Evolutionary conservation across 2,888 invertebrate genomes (phyloP), one percentile per base, ranked within the genome.

Genomic region (Drosophila birchii): DNA sequence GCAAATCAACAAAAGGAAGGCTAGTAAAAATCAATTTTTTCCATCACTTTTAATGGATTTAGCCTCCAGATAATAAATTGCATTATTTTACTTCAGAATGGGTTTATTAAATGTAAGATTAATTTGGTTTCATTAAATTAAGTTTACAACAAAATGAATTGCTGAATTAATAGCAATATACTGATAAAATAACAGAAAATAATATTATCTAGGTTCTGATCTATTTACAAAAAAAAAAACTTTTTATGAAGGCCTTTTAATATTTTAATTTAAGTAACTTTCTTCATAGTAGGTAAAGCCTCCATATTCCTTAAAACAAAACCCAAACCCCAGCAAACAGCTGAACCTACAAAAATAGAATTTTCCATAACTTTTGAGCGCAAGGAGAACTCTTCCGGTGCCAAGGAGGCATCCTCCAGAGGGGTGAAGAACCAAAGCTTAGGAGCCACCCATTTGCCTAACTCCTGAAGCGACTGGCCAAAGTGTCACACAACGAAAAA

Each of bases 371-470:
- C 88, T 83, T 83, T 85, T 64, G 70, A 68, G 76, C 61, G 80
- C 69, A 85, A 88, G 80, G 86, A 83, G 81, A 83, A 76, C 86
- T 79, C 87, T 84, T 89, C 77, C 89, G 87, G 80, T 87, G 49
- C 70, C 16, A 53, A 58, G 44, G 53, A 51, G n/a, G 34, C 20
- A 34, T 34, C 26, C 3, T 20, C 6, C 8, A 29, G 29, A 7
- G 29, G 18, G 18, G 18, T 11, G 16, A 9, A 26, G 23, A 23
- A 7, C 29, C 7, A 45, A 59, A 45, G 36, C 71, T 60, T 45
- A 70, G 59, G 59, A 44, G 12, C 34, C 70, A 53, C 39, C 74
- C 59, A 43, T 1, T 55, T 51, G 18, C 34, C 54, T 29, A 64
- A 51, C 49, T 69, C 67, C 41, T 67, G 70, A 69, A 74, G 80